Evolutionary conservation across 2,888 invertebrate genomes (phyloP), one percentile per base, ranked within the genome.

Genomic region (Drosophila atripex): DNA sequence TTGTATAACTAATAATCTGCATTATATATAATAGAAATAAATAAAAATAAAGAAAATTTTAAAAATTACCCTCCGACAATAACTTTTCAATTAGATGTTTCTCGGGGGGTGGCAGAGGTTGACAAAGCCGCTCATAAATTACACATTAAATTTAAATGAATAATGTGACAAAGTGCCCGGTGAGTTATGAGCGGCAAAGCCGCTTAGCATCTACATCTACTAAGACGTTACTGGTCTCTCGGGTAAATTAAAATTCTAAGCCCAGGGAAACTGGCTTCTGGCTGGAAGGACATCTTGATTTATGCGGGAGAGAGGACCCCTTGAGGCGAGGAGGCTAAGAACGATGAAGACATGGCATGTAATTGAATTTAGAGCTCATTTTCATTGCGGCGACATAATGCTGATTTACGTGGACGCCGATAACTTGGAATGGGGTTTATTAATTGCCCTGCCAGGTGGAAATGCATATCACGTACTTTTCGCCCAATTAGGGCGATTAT

Each of bases 401-500:
- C 87, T 87, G 87, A 85, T 85, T 85, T 85, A 87, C 78, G 78
- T 74, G 64, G 71, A 50, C 64, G 53, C 59, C 61, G 86, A 77
- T 78, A 77, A 73, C 38, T 30, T 28, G 45, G 16, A 21, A 38
- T 25, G 38, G 30, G 66, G 55, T 65, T 70, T 79, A 84, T 86
- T 83, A 83, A 83, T 83, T 83, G 85, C 71, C 71, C 39, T 11
- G 50, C 39, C 21, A 35, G 32, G 45, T 63, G 49, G 23, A 66
- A 78, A 86, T 85, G 85, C 87, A 73, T 74, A 78, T 77, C 85
- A 85, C 85, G 85, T 85, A 80, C 52, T 69, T 65, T 53, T 41
- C 71, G 82, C 68, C 82, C 89, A 89, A 88, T 89, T 88, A 88
- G 76, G 78, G 78, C 76, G 88, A 88, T 88, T 86, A 86, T 82